Evolutionary conservation across 2,113 vertebrate genomes (phyloP).

Genomic region (Pluvialis apricaria): DNA sequence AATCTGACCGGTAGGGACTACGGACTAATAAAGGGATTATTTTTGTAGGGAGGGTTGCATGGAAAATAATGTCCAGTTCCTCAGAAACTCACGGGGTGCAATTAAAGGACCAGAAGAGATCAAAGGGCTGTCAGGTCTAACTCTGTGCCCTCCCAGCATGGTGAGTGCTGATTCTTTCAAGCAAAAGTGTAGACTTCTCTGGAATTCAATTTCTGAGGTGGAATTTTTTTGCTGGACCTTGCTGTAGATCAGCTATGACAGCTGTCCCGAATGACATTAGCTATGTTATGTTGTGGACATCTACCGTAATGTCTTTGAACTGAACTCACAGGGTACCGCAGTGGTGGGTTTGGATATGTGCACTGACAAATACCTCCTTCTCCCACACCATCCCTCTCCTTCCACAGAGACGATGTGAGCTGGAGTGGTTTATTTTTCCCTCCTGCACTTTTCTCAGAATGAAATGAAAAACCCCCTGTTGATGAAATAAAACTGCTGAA

Average conservation of each 20-base stretch:
- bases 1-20: neutral
- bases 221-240: neutral
- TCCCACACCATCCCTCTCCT: neutral
- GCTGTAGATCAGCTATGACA: neutral
- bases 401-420: neutral
- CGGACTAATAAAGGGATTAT: neutral
- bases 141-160: neutral
- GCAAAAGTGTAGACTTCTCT: neutral
- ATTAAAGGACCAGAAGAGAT: neutral
- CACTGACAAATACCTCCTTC: neutral
- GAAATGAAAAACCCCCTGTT: neutral
- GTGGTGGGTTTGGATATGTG: neutral
- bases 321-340: neutral
- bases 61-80: neutral
- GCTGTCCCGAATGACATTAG: neutral
- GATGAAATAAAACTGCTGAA: constrained; percentile 41
- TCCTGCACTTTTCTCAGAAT: neutral
- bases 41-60: neutral
- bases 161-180: neutral
- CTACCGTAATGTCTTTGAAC: neutral
- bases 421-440: neutral
- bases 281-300: neutral
- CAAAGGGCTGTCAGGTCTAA: neutral
- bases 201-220: neutral
- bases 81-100: neutral